These are phyloP conservation scores for Synanthedon vespiformis DNA, from an alignment of 2,888 invertebrate species.

Conservation along the genomic window DNA sequence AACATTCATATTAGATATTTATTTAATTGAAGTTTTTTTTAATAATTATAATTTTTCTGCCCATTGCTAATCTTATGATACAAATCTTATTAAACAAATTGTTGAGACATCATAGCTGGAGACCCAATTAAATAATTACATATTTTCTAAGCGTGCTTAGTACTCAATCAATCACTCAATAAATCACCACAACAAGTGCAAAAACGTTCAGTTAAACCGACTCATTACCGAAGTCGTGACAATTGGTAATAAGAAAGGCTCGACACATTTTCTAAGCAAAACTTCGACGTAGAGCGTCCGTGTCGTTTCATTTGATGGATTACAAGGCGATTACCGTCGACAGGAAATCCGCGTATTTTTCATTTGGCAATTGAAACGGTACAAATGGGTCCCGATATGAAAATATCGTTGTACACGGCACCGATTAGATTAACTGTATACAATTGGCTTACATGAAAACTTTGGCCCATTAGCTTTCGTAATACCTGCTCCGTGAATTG, in stretches of 20 bases:
- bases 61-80: too few species aligned
- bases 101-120: too few species aligned
- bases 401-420: slow-evolving; percentile 57
- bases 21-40: too few species aligned
- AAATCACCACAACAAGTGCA: slow-evolving; percentile 26
- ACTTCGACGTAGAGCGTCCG: slow-evolving; percentile 3
- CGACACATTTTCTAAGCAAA: slow-evolving; percentile 25
- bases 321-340: slow-evolving; percentile 53
- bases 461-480: slow-evolving; percentile 45
- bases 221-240: slow-evolving; percentile 46
- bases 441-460: slow-evolving; percentile 64
- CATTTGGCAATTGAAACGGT: slow-evolving; percentile 60
- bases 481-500: slow-evolving; percentile 40
- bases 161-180: too few species aligned
- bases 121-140: too few species aligned
- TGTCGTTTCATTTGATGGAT: slow-evolving; percentile 59
- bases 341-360: slow-evolving; percentile 66
- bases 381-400: slow-evolving; percentile 31
- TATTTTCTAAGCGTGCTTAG: too few species aligned
- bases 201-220: slow-evolving; percentile 37
- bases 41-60: too few species aligned
- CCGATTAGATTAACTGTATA: slow-evolving; percentile 62
- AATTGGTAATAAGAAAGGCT: slow-evolving; percentile 41
- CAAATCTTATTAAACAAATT: too few species aligned
- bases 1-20: too few species aligned